Conservation (phyloP, 1,140 invertebrate genomes). For the Drusus annulatus region DNA sequence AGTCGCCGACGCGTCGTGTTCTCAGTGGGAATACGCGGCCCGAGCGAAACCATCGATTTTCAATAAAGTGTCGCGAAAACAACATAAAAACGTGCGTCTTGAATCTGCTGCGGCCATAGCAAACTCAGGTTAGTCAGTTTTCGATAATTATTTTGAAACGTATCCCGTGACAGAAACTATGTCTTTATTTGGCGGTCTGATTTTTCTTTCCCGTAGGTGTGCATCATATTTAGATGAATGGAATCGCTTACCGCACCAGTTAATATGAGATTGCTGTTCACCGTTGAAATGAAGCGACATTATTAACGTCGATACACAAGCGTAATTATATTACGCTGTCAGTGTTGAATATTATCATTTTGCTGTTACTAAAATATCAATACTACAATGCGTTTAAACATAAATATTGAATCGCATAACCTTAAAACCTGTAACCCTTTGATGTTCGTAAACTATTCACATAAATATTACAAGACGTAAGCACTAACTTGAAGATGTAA, state of each 20-base stretch:
- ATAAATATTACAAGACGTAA: too few relatives aligned
- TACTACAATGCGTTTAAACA: too few relatives aligned
- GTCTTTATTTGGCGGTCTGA: conserved; percentile 31
- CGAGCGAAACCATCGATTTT: conserved; percentile 10
- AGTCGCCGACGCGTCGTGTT: neutral
- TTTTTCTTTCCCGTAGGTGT: conserved; percentile 20
- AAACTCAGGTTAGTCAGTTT: conserved; percentile 3
- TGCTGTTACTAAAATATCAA: too few relatives aligned
- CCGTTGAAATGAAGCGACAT: neutral
- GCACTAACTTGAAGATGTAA: too few relatives aligned
- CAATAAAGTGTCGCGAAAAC: conserved; percentile 11
- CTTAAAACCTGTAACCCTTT: too few relatives aligned
- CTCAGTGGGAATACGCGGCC: neutral
- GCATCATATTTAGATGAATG: conserved; percentile 9
- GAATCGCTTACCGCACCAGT: neutral
- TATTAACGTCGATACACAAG: neutral
- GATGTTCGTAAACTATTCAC: too few relatives aligned
- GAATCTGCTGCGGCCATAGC: neutral
- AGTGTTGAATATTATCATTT: too few relatives aligned
- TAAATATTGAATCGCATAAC: too few relatives aligned
- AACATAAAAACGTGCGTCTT: neutral
- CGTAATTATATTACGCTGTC: too few relatives aligned
- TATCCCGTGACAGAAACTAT: conserved; percentile 19
- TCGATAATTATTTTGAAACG: neutral
- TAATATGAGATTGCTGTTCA: too few relatives aligned